Evolutionary conservation across 2,888 invertebrate genomes (phyloP).

Genomic region (Caenorhabditis virilis): DNA sequence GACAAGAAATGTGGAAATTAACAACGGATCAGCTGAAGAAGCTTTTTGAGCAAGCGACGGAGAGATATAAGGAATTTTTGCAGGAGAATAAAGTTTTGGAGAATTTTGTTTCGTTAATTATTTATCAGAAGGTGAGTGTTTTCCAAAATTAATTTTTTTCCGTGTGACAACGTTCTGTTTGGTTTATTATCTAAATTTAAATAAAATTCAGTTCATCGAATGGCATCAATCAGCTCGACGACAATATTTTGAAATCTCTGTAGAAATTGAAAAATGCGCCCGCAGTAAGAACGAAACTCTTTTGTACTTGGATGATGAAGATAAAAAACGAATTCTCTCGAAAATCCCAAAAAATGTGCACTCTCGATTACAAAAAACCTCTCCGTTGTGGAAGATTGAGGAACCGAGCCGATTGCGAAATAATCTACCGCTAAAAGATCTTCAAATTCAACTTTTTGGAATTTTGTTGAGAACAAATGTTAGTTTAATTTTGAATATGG

Average conservation of each 20-base stretch:
- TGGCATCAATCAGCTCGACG: background rate
- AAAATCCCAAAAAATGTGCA: background rate
- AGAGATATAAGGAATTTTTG: too few relatives aligned
- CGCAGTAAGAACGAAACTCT: background rate
- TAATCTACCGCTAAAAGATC: background rate
- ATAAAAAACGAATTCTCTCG: slow-evolving; percentile 1
- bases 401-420: background rate
- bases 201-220: slow-evolving; percentile 2
- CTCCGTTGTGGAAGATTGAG: too few relatives aligned
- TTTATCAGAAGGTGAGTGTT: too few relatives aligned
- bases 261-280: slow-evolving; percentile 2
- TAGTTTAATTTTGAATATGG: slow-evolving; percentile 1
- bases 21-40: background rate
- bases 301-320: background rate
- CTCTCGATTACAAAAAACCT: too few relatives aligned
- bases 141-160: too few relatives aligned
- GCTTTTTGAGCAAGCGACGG: too few relatives aligned
- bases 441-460: slow-evolving; percentile 2
- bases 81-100: too few relatives aligned
- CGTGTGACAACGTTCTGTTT: too few relatives aligned
- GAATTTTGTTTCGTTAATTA: too few relatives aligned
- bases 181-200: background rate
- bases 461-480: slow-evolving; percentile 1
- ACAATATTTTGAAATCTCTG: background rate
- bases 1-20: background rate